phyloP scores from a whole-genome alignment of 37 sponge, comb jelly and placozoan genomes.

The Theonella swinhoei region DNA sequence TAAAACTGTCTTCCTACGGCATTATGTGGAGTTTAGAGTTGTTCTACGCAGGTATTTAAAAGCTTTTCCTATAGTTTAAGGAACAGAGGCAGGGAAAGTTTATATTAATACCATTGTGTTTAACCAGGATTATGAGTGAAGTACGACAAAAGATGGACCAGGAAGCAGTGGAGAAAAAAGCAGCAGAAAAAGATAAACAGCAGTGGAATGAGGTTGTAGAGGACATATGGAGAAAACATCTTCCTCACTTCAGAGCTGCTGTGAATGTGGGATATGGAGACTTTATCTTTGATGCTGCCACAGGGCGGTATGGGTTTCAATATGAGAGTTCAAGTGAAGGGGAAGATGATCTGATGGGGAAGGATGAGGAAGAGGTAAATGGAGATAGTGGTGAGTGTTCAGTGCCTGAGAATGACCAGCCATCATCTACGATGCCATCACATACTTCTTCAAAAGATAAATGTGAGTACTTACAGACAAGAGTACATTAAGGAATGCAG shows the following conservation, averaged over 20 bases:
- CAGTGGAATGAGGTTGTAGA: slow-evolving; percentile 54
- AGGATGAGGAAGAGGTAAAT: slow-evolving; percentile 22
- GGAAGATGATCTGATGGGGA: slow-evolving; percentile 19
- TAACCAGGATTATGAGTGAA: neutral
- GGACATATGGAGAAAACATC: slow-evolving; percentile 40
- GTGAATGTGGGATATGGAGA: slow-evolving; percentile 26
- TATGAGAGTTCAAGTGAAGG: neutral
- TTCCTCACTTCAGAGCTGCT: slow-evolving; percentile 42
- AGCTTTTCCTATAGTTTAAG: too few relatives aligned
- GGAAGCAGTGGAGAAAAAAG: slow-evolving; percentile 12
- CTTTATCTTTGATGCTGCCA: slow-evolving; percentile 41
- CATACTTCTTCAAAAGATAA: neutral
- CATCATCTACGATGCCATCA: neutral
- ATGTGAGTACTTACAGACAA: too few relatives aligned
- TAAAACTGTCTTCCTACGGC: slow-evolving; percentile 41
- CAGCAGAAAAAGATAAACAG: neutral
- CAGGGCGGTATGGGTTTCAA: slow-evolving; percentile 37
- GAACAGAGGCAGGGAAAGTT: too few relatives aligned
- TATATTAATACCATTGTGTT: neutral
- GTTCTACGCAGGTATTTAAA: slow-evolving; percentile 42
- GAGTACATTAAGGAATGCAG: too few relatives aligned
- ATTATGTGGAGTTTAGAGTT: slow-evolving; percentile 65
- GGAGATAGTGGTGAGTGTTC: neutral
- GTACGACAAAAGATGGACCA: slow-evolving; percentile 6
- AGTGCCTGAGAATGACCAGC: too few relatives aligned